Conservation (phyloP, 2,113 vertebrate genomes). For the Beaufortia kweichowensis region DNA sequence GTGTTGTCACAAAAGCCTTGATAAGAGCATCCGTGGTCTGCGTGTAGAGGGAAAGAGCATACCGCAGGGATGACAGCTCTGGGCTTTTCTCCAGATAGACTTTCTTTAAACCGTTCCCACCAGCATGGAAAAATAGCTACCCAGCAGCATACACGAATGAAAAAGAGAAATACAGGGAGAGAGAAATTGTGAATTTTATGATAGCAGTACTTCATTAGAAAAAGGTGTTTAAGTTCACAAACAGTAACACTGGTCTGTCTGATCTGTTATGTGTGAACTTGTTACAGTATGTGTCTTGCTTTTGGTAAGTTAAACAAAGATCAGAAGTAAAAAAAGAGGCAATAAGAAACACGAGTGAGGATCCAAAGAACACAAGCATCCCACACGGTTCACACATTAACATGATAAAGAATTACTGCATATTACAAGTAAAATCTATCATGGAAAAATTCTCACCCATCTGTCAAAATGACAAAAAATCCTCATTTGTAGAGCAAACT, state of each 20-base stretch:
- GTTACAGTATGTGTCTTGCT: not conserved
- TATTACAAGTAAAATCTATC: too few relatives aligned
- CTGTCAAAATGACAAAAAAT: too few relatives aligned
- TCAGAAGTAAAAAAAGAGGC: too few relatives aligned
- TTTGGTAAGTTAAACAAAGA: not conserved
- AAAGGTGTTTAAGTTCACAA: slow-evolving; percentile 4
- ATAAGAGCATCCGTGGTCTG: slow-evolving; percentile 95
- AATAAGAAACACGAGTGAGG: too few relatives aligned
- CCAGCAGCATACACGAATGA: slow-evolving; percentile 9
- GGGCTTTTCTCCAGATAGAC: slow-evolving; percentile 93
- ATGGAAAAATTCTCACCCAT: too few relatives aligned
- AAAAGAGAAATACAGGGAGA: not conserved
- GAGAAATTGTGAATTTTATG: not conserved
- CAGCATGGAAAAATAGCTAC: slow-evolving; percentile 96
- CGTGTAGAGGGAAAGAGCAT: slow-evolving; percentile 93
- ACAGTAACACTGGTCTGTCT: not conserved
- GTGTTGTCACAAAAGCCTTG: slow-evolving; percentile 92
- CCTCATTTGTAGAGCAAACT: too few relatives aligned
- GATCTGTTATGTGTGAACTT: not conserved
- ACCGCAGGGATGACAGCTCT: slow-evolving; percentile 88
- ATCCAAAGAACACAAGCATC: too few relatives aligned
- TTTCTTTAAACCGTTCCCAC: slow-evolving; percentile 95
- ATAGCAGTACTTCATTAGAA: not conserved
- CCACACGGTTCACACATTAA: too few relatives aligned
- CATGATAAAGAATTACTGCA: too few relatives aligned